These are phyloP conservation scores for Laticauda colubrina DNA, from an alignment of 2,113 vertebrate species.

Conservation along the genomic window DNA sequence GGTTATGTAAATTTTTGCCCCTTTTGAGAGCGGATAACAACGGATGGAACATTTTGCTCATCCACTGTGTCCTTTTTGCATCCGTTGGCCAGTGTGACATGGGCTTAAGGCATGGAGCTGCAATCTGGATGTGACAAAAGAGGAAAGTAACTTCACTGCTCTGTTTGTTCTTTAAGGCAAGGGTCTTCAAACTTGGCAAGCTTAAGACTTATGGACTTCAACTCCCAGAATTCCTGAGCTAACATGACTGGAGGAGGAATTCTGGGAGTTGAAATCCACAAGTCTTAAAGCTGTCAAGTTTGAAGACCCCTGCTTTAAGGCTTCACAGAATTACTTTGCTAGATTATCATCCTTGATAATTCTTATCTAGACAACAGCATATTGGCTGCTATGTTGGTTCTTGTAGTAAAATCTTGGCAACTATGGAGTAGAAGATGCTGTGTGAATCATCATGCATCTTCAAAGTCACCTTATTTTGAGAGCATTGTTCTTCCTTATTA, in stretches of 20 bases:
- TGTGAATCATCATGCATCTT: not conserved
- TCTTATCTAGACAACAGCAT: not conserved
- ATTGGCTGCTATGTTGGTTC: not conserved
- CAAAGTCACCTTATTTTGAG: not conserved
- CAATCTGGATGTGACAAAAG: not conserved
- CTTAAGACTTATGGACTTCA: no score
- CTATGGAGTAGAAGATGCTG: not conserved
- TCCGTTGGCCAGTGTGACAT: no score
- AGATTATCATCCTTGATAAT: not conserved
- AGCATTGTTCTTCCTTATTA: not conserved
- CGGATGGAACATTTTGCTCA: no score
- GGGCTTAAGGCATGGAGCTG: not conserved
- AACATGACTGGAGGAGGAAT: no score
- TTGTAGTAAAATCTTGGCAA: not conserved
- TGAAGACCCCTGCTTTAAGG: not conserved
- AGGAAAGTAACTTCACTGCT: not conserved
- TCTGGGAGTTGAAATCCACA: no score
- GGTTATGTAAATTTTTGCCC: no score
- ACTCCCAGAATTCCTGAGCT: no score
- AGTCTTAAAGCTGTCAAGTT: no score
- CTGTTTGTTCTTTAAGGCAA: not conserved
- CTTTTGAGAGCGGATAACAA: no score
- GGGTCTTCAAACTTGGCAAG: no score
- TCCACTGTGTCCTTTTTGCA: no score
- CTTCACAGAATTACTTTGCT: not conserved